Evolutionary conservation across 2,797 vertebrate species (phyloP).

Genomic region (Neopelma chrysocephalum): DNA sequence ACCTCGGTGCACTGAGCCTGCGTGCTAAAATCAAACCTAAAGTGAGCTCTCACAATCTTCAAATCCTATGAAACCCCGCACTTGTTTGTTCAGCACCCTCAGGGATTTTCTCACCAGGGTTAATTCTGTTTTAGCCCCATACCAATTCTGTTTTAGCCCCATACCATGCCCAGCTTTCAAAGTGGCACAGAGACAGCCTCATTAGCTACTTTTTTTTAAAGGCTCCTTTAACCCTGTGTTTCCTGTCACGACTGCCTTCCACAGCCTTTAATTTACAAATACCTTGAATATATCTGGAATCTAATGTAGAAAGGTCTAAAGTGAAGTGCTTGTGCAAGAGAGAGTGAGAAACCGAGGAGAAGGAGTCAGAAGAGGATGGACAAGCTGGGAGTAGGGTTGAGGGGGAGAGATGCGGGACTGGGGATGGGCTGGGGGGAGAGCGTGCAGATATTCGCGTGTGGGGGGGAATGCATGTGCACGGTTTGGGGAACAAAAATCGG

Average conservation of each 20-base stretch:
- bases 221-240: neutral
- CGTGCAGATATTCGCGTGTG: fast-evolving
- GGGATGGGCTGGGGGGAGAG: no score
- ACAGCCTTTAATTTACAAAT: neutral
- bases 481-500: neutral
- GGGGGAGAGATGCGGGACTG: neutral
- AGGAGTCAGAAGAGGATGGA: neutral
- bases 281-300: neutral
- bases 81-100: neutral
- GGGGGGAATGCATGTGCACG: neutral
- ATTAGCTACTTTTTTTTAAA: neutral
- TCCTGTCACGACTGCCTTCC: neutral
- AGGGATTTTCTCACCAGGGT: neutral
- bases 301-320: neutral
- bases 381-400: neutral
- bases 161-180: neutral
- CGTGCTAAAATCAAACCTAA: neutral
- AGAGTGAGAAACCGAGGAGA: neutral
- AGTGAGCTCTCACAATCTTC: neutral
- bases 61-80: neutral
- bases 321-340: neutral
- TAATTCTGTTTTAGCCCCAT: neutral
- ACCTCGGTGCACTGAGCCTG: neutral
- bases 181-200: neutral
- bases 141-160: neutral